Conservation (phyloP, 2,797 vertebrate species). For the Poeciliopsis turneri region DNA sequence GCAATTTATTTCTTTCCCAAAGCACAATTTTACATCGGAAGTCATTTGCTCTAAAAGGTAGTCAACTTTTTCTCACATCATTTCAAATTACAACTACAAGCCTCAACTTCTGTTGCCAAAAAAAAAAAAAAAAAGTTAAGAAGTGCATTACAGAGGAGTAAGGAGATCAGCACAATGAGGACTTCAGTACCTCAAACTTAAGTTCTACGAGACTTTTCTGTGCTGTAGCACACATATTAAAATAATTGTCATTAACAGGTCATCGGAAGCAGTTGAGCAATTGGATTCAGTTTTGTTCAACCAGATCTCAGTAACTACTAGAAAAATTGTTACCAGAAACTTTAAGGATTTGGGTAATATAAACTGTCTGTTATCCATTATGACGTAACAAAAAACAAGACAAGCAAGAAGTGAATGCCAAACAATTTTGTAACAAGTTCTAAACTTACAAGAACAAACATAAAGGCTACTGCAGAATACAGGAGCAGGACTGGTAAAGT, state of each 20-base stretch:
- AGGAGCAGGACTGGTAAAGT: neutral
- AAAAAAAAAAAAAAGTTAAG: neutral
- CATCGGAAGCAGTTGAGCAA: neutral
- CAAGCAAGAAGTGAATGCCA: neutral
- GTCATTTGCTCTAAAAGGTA: neutral
- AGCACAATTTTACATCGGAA: neutral
- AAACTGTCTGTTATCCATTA: neutral
- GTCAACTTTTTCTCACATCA: neutral
- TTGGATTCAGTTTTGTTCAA: neutral
- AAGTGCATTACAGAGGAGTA: neutral
- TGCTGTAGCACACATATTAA: neutral
- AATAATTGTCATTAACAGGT: neutral
- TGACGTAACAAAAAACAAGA: neutral
- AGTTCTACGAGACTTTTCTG: neutral
- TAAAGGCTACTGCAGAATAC: too few relatives aligned
- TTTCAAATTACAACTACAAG: neutral
- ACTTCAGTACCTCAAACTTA: neutral
- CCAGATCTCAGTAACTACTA: neutral
- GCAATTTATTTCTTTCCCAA: constrained; percentile 6
- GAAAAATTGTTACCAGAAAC: neutral
- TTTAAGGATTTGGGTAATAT: neutral
- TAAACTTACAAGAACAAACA: neutral
- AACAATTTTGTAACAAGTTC: neutral
- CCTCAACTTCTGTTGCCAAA: neutral
- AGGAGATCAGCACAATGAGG: constrained; percentile 4